Conservation (phyloP, 2,113 vertebrate genomes). For the Crotalus tigris region DNA sequence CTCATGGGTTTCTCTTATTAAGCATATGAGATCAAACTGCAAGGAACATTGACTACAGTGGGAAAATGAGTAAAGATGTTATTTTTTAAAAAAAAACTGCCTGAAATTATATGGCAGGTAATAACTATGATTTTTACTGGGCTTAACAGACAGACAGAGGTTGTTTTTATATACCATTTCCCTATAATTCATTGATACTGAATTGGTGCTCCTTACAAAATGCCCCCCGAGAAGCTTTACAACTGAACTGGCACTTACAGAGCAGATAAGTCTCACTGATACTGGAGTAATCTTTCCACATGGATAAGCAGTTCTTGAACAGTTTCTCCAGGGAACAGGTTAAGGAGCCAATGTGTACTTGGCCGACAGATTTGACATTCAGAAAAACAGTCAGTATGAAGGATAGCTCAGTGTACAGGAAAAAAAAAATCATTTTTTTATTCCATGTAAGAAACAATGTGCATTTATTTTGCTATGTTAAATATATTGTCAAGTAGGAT, state of each 20-base stretch:
- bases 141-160: background rate
- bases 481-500: background rate
- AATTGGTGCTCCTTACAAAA: slow-evolving; percentile 65
- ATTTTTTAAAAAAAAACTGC: background rate
- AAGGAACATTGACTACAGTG: background rate
- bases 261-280: slow-evolving; percentile 55
- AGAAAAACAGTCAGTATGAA: slow-evolving; percentile 24
- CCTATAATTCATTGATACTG: slow-evolving; percentile 32
- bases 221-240: slow-evolving; percentile 63
- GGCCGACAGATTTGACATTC: slow-evolving; percentile 52
- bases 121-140: slow-evolving; percentile 6
- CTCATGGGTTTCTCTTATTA: background rate
- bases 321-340: slow-evolving; percentile 50
- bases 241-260: slow-evolving; percentile 54
- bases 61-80: background rate
- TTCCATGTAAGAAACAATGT: slow-evolving; percentile 4
- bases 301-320: slow-evolving; percentile 44
- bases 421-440: slow-evolving; percentile 16
- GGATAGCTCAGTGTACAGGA: slow-evolving; percentile 1
- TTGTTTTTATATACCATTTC: slow-evolving; percentile 40
- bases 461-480: slow-evolving; percentile 7
- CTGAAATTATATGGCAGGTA: background rate
- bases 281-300: slow-evolving; percentile 48
- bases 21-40: background rate
- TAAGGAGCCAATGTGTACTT: slow-evolving; percentile 41